Percentiles rank a stretch among this genome's conserved stretches.
Evolutionary conservation across 2,797 vertebrate species (phyloP).

Genomic region (Clarias platycephalus): DNA sequence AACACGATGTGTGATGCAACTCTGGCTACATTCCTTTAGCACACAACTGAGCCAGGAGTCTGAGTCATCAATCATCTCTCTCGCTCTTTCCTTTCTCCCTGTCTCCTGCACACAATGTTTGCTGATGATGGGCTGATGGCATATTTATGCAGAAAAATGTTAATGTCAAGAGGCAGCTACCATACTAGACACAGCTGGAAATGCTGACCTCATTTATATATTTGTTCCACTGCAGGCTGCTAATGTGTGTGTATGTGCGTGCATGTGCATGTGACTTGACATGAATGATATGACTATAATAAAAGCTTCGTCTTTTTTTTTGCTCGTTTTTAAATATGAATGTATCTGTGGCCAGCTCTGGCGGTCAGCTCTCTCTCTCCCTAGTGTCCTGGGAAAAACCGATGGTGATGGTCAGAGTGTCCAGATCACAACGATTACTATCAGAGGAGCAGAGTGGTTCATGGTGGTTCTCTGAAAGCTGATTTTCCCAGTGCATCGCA

Average conservation of each 20-base stretch:
- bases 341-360: not conserved
- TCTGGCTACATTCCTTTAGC: constrained; percentile 31
- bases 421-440: constrained; percentile 52
- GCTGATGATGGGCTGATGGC: constrained; percentile 35
- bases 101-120: constrained; percentile 29
- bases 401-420: constrained; percentile 41
- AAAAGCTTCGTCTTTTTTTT: not conserved
- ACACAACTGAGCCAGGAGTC: constrained; percentile 1
- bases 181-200: constrained; percentile 72
- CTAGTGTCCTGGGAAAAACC: constrained; percentile 38
- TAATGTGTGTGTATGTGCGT: constrained; percentile 1
- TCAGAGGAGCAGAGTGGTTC: constrained; percentile 43
- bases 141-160: constrained; percentile 53
- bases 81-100: constrained; percentile 17
- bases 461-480: constrained; percentile 12
- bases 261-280: not conserved
- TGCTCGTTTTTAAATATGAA: not conserved
- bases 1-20: constrained; percentile 55
- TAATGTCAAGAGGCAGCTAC: constrained; percentile 72
- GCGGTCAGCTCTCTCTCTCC: constrained; percentile 28
- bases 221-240: constrained; percentile 29
- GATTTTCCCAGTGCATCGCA: constrained; percentile 9
- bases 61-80: constrained; percentile 24
- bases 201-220: constrained; percentile 61
- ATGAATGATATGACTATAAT: not conserved